Evolutionary conservation across 1,140 invertebrate species (phyloP).

Genomic region (Paraescarpia echinospica): DNA sequence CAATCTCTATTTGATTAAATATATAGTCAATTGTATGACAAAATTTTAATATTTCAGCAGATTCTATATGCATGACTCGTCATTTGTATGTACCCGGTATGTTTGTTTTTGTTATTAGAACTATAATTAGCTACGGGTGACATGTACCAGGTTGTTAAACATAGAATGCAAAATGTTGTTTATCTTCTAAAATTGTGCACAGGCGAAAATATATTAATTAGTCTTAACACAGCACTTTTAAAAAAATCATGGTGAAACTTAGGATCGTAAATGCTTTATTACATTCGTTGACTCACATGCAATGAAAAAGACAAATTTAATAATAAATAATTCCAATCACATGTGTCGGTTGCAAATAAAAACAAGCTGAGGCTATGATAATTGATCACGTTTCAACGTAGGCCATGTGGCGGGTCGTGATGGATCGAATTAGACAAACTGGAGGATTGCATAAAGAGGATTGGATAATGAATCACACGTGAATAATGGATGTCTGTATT

Average conservation of each 20-base stretch:
- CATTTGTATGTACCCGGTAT: no score
- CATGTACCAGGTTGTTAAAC: no score
- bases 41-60: no score
- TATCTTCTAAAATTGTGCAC: no score
- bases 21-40: no score
- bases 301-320: background rate
- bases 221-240: no score
- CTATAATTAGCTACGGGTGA: no score
- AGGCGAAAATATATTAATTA: no score
- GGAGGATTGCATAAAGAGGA: background rate
- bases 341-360: background rate
- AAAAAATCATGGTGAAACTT: background rate
- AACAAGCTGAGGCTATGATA: background rate
- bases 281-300: background rate
- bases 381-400: background rate
- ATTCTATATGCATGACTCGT: no score
- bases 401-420: background rate
- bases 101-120: no score
- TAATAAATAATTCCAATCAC: background rate
- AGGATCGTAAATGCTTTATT: background rate
- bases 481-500: background rate
- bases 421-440: background rate
- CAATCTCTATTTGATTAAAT: no score
- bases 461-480: background rate
- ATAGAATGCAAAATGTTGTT: no score